Evolutionary conservation across 2,113 vertebrate species (phyloP).

Genomic region (Plestiodon gilberti): DNA sequence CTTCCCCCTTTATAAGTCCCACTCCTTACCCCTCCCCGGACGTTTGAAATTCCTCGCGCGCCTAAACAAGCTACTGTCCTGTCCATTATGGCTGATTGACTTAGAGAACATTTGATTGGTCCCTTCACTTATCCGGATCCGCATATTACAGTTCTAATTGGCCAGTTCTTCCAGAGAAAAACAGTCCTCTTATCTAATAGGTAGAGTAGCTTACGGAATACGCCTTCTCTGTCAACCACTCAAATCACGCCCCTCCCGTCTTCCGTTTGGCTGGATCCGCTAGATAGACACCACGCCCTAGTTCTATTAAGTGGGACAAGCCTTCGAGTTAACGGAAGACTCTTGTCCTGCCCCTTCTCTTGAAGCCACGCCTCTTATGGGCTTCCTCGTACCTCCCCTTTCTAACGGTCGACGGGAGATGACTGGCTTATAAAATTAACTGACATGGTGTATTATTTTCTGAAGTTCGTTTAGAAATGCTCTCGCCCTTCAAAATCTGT

Average conservation of each 20-base stretch:
- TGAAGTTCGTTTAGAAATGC: background rate
- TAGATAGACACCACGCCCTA: background rate
- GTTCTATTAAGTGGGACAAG: background rate
- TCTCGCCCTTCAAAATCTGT: background rate
- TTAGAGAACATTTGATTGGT: background rate
- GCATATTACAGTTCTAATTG: background rate
- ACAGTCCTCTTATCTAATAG: background rate
- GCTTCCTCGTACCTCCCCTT: background rate
- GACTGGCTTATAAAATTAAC: background rate
- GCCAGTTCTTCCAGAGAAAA: background rate
- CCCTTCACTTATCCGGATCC: background rate
- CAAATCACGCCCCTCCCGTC: background rate
- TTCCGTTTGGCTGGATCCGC: background rate
- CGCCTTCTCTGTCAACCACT: background rate
- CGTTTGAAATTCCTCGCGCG: slow-evolving; percentile 50
- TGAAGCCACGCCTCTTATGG: background rate
- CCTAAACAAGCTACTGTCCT: background rate
- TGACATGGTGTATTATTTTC: background rate
- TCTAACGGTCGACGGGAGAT: background rate
- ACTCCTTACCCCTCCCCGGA: background rate
- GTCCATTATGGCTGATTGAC: background rate
- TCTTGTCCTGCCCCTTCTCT: background rate
- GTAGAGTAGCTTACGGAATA: background rate
- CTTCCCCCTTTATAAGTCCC: background rate
- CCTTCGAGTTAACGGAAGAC: background rate